Conservation (phyloP, 2,113 vertebrate species). For the Pelobates fuscus region DNA sequence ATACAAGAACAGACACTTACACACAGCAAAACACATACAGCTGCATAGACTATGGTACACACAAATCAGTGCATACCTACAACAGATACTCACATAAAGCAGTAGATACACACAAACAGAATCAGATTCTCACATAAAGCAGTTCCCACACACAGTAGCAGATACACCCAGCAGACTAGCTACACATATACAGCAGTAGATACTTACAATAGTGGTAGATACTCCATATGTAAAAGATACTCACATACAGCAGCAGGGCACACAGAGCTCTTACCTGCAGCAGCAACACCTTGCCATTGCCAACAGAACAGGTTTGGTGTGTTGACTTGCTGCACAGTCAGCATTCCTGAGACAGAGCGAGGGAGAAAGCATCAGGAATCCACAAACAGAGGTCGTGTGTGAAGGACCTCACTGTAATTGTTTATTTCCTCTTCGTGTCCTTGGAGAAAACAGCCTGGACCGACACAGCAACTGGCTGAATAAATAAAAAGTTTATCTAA, state of each 20-base stretch:
- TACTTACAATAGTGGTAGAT: no score
- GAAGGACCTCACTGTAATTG: slow-evolving; percentile 41
- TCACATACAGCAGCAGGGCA: no score
- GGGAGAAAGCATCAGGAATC: background rate
- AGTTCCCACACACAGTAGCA: background rate
- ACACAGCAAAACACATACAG: no score
- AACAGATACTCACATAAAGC: no score
- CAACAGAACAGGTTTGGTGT: slow-evolving; percentile 40
- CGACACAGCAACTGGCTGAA: slow-evolving; percentile 2
- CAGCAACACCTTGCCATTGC: slow-evolving; percentile 7
- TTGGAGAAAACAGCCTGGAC: slow-evolving; percentile 21
- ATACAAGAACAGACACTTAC: no score
- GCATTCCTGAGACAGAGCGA: slow-evolving; percentile 1
- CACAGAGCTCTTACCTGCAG: slow-evolving; percentile 5
- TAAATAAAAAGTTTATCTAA: background rate
- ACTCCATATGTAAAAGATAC: no score
- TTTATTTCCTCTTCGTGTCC: slow-evolving; percentile 40
- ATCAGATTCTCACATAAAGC: no score
- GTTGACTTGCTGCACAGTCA: slow-evolving; percentile 6
- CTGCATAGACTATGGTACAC: no score
- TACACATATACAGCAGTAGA: no score
- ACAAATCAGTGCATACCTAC: no score
- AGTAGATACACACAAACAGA: no score
- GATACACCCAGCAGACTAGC: no score
- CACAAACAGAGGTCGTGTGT: slow-evolving; percentile 28